Conservation (phyloP, 2,113 vertebrate genomes). For the Calyptomena viridis region DNA sequence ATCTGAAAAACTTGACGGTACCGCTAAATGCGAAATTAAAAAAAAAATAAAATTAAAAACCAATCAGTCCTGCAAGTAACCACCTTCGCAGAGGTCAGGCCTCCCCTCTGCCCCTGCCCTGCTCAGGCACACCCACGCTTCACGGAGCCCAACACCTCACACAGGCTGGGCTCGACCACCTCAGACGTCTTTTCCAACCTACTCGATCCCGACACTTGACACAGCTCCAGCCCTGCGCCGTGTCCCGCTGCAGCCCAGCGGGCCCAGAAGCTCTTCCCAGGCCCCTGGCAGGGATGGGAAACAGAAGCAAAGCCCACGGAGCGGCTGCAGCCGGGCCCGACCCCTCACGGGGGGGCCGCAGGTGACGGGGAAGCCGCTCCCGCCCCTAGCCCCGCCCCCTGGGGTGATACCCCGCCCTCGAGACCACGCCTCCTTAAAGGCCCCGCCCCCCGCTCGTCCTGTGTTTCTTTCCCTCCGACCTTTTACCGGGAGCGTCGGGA, state of each 20-base stretch:
- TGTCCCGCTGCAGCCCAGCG: fast-evolving
- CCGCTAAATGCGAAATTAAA: fast-evolving
- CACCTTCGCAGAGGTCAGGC: neutral
- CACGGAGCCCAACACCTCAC: neutral
- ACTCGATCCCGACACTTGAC: fast-evolving
- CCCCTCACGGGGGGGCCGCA: neutral
- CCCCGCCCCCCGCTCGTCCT: no score
- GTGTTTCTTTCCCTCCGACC: no score
- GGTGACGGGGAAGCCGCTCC: no score
- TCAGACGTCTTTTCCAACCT: neutral
- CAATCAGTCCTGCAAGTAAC: neutral
- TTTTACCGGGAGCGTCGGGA: fast-evolving
- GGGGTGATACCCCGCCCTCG: no score
- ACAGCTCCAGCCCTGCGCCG: neutral
- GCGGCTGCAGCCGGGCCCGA: neutral
- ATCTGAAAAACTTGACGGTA: neutral
- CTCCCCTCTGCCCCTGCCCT: neutral
- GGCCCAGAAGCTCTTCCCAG: neutral
- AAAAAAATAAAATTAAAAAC: neutral
- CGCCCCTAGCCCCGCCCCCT: no score
- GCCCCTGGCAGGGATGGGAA: fast-evolving
- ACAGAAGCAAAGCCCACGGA: neutral
- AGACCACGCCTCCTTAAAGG: no score
- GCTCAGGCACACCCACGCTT: neutral
- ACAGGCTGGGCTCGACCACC: no score